These are phyloP conservation scores for Nicator chloris DNA, from an alignment of 2,113 vertebrate species.

Conservation along the genomic window DNA sequence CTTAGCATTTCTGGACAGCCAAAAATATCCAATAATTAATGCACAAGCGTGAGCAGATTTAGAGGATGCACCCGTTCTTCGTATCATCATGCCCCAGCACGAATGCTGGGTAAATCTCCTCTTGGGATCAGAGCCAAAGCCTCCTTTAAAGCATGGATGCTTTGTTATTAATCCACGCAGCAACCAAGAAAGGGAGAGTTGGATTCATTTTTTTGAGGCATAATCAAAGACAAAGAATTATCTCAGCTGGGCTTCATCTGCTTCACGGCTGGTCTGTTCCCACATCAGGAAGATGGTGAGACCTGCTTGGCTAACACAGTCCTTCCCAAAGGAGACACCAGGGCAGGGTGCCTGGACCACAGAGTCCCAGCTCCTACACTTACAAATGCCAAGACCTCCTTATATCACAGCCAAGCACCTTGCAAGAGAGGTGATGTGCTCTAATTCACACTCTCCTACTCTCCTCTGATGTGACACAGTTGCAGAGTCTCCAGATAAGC, in stretches of 20 bases:
- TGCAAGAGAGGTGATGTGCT: background rate
- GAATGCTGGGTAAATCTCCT: background rate
- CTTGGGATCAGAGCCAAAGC: conserved; percentile 45
- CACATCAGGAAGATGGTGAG: background rate
- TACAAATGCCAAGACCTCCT: background rate
- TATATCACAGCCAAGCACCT: background rate
- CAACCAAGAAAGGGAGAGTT: background rate
- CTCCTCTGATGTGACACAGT: background rate
- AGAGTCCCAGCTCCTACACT: background rate
- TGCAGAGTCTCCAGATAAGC: background rate
- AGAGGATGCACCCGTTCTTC: background rate
- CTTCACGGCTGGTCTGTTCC: background rate
- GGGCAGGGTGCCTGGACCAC: background rate
- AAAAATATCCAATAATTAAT: background rate
- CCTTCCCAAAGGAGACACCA: background rate
- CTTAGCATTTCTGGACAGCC: background rate
- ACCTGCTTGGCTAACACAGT: background rate
- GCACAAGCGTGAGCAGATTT: background rate
- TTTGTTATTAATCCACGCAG: background rate
- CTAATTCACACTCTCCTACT: background rate
- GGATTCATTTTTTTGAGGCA: background rate
- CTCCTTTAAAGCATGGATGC: background rate
- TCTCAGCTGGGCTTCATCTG: background rate
- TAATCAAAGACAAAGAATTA: background rate
- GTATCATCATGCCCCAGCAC: background rate